These are phyloP conservation scores for Buceros bicornis DNA, from an alignment of 2,797 vertebrate genomes.

Conservation along the genomic window DNA sequence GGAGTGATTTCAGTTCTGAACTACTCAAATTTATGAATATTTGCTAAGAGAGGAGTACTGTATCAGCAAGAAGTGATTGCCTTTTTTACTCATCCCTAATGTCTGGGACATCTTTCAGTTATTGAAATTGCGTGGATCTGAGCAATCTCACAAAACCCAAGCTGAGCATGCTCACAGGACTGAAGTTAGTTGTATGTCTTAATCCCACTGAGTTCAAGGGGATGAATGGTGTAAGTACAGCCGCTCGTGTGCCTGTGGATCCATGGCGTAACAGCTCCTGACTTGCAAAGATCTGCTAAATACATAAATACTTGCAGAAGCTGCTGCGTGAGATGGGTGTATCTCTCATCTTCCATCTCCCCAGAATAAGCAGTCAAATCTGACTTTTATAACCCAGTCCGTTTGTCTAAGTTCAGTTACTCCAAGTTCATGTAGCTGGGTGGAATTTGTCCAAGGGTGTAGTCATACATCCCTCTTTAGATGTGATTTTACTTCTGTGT, in stretches of 20 bases:
- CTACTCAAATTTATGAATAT: not conserved
- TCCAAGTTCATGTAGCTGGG: not conserved
- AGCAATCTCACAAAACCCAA: not conserved
- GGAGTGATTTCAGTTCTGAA: not conserved
- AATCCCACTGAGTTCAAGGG: not conserved
- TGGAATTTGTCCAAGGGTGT: not conserved
- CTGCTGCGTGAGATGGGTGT: not conserved
- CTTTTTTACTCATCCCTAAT: not conserved
- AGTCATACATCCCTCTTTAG: not conserved
- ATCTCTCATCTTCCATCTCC: not conserved
- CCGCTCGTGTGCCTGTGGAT: not conserved
- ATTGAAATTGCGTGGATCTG: not conserved
- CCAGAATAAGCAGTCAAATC: not conserved
- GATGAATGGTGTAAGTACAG: not conserved
- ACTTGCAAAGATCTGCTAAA: not conserved
- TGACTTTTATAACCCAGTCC: not conserved
- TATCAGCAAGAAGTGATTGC: not conserved
- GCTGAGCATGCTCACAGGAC: rapidly evolving
- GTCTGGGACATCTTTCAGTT: not conserved
- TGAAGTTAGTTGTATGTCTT: not conserved
- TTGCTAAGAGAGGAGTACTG: not conserved
- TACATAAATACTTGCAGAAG: not conserved
- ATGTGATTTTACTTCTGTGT: not conserved
- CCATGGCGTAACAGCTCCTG: not conserved
- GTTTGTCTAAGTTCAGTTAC: not conserved